A percentile compares a stretch with the other conserved stretches of the same genome.
Evolutionary conservation across 2,888 invertebrate genomes (phyloP).

Genomic region (Quadroppia sp.): DNA sequence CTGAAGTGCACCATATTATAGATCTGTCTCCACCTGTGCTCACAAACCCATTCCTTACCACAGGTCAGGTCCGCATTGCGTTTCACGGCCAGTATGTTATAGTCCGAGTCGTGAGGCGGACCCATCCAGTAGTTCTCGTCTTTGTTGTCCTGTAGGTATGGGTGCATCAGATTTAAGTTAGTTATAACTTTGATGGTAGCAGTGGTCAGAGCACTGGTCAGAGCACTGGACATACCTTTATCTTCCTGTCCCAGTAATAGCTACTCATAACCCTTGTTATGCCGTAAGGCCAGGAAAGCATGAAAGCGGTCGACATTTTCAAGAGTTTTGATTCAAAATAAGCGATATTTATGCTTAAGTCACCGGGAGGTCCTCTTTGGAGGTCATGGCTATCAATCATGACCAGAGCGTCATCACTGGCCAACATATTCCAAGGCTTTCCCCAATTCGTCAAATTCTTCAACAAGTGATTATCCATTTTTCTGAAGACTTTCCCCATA

Average conservation of each 20-base stretch:
- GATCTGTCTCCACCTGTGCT: slow-evolving; percentile 49
- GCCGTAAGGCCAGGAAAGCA: slow-evolving; percentile 78
- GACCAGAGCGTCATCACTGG: slow-evolving; percentile 61
- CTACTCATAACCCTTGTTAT: slow-evolving; percentile 79
- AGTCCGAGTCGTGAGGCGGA: slow-evolving; percentile 63
- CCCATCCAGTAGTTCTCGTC: slow-evolving; percentile 53
- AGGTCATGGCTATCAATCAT: slow-evolving; percentile 90
- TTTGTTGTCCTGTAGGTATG: slow-evolving; percentile 22
- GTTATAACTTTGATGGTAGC: too few species aligned
- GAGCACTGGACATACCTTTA: too few species aligned
- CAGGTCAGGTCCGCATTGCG: slow-evolving; percentile 50
- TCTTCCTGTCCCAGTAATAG: slow-evolving; percentile 61
- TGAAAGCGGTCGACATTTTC: slow-evolving; percentile 76
- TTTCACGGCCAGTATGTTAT: slow-evolving; percentile 2
- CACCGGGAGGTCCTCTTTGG: slow-evolving; percentile 69
- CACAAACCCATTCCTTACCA: slow-evolving; percentile 53
- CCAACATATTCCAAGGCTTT: slow-evolving; percentile 45
- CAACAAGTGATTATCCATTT: slow-evolving; percentile 47
- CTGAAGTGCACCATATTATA: slow-evolving; percentile 49
- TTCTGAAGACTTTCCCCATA: slow-evolving; percentile 49
- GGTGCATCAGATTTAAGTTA: too few species aligned
- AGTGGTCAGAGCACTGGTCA: too few species aligned
- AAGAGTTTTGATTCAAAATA: slow-evolving; percentile 65
- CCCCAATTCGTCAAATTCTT: slow-evolving; percentile 49
- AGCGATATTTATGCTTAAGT: slow-evolving; percentile 47